Percentiles rank a stretch among this genome's conserved stretches.
phyloP scores from a whole-genome alignment of 2,113 vertebrate genomes.

The Smithornis capensis region DNA sequence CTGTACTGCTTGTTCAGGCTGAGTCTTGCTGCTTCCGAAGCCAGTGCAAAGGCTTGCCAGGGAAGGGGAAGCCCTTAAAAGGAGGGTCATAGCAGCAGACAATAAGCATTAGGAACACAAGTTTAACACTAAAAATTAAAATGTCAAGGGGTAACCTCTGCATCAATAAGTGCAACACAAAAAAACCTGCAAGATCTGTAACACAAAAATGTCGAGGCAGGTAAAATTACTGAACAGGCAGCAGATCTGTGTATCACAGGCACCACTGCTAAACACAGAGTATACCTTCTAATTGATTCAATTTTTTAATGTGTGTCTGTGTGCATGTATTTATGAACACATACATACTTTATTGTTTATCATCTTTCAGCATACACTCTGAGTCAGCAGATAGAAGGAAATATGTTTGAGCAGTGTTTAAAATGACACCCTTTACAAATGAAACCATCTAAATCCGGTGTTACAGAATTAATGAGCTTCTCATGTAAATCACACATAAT shows the following conservation, averaged over 20 bases:
- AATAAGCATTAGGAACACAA: not conserved
- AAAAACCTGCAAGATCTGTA: not conserved
- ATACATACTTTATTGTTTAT: conserved; percentile 14
- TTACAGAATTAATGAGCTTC: conserved; percentile 80
- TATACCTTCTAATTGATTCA: not conserved
- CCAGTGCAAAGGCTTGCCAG: fast-evolving
- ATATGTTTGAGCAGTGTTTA: conserved; percentile 60
- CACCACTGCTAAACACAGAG: not conserved
- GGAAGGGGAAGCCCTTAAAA: not conserved
- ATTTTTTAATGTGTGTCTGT: not conserved
- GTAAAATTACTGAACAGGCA: not conserved
- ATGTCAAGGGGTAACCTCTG: not conserved
- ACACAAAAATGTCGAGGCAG: fast-evolving
- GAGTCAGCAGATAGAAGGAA: conserved; percentile 43
- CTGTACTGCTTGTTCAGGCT: fast-evolving
- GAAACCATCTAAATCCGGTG: conserved; percentile 72
- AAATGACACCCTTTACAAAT: conserved; percentile 71
- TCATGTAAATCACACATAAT: conserved; percentile 86
- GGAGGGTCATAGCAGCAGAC: not conserved
- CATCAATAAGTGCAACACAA: not conserved
- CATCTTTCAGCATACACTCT: conserved; percentile 17
- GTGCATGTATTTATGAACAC: not conserved
- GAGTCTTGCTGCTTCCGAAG: not conserved
- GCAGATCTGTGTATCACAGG: not conserved
- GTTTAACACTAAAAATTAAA: not conserved